Percentiles rank a stretch among this genome's conserved stretches.
phyloP scores from a whole-genome alignment of 2,888 invertebrate species.

The Lycaena phlaeas region DNA sequence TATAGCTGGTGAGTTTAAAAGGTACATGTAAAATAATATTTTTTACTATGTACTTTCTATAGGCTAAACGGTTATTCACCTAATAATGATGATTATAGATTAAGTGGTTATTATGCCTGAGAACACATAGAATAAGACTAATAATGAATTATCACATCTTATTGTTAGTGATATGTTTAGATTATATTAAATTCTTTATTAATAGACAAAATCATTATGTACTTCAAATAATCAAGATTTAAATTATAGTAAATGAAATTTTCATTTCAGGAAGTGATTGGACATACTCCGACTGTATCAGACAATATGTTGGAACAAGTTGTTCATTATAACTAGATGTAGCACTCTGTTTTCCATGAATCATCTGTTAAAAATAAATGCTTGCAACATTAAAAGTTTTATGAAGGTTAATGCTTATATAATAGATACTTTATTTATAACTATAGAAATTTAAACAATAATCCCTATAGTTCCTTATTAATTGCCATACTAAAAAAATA shows the following conservation, averaged over 20 bases:
- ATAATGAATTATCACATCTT: too few species aligned
- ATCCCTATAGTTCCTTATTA: neutral
- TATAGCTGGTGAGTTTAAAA: constrained; percentile 21
- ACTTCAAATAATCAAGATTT: neutral
- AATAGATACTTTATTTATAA: neutral
- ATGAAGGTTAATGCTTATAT: constrained; percentile 21
- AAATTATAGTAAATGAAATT: too few species aligned
- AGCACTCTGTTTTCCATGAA: constrained; percentile 30
- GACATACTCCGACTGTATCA: constrained; percentile 20
- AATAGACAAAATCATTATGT: neutral
- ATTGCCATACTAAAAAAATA: neutral
- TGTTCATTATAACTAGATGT: constrained; percentile 27
- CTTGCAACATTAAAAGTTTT: constrained; percentile 27
- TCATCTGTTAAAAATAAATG: constrained; percentile 29
- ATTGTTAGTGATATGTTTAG: too few species aligned
- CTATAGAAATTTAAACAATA: neutral
- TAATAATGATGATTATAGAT: too few species aligned
- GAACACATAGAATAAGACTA: too few species aligned
- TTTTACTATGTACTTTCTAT: too few species aligned
- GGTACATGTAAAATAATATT: too few species aligned
- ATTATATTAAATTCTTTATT: too few species aligned
- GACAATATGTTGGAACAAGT: constrained; percentile 24
- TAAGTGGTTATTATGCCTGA: too few species aligned
- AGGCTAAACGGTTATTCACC: too few species aligned
- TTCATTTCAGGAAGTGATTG: constrained; percentile 18